These are phyloP conservation scores for Chironomus riparius DNA, from an alignment of 2,888 invertebrate genomes.

Conservation along the genomic window DNA sequence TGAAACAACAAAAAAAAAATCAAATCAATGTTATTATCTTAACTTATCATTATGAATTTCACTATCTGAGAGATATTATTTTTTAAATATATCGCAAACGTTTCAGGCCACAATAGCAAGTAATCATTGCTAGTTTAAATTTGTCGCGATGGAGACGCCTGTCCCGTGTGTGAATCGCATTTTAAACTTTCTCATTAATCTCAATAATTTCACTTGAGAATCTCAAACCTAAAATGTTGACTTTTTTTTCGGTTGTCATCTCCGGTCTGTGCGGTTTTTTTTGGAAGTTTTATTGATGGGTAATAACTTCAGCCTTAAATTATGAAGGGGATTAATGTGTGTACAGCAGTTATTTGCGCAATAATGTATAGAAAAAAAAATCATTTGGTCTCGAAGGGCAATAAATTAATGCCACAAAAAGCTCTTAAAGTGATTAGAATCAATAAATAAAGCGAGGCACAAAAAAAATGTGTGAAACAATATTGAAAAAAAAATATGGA, in stretches of 20 bases:
- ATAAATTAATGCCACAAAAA: background rate
- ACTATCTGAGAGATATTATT: slow-evolving; percentile 44
- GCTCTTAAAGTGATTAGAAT: slow-evolving; percentile 12
- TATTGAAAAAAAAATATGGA: background rate
- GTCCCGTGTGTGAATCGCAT: background rate
- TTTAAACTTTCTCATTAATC: background rate
- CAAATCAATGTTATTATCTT: slow-evolving; percentile 42
- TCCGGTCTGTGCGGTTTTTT: too few species aligned
- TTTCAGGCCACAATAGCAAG: slow-evolving; percentile 22
- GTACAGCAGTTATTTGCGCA: background rate
- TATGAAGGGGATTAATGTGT: too few species aligned
- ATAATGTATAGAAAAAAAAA: background rate
- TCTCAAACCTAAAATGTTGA: too few species aligned
- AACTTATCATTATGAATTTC: slow-evolving; percentile 41
- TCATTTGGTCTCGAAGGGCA: background rate
- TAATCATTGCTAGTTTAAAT: slow-evolving; percentile 22
- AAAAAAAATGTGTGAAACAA: too few species aligned
- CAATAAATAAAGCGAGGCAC: slow-evolving; percentile 12
- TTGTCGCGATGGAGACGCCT: slow-evolving; percentile 9
- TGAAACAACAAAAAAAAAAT: slow-evolving; percentile 29
- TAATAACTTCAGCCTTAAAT: too few species aligned
- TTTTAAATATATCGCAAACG: slow-evolving; percentile 28
- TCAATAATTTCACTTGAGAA: too few species aligned
- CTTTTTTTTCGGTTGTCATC: background rate
- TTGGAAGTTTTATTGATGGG: too few species aligned